Evolutionary conservation across 2,113 vertebrate species (phyloP).

Genomic region (Trichomycterus rosablanca): DNA sequence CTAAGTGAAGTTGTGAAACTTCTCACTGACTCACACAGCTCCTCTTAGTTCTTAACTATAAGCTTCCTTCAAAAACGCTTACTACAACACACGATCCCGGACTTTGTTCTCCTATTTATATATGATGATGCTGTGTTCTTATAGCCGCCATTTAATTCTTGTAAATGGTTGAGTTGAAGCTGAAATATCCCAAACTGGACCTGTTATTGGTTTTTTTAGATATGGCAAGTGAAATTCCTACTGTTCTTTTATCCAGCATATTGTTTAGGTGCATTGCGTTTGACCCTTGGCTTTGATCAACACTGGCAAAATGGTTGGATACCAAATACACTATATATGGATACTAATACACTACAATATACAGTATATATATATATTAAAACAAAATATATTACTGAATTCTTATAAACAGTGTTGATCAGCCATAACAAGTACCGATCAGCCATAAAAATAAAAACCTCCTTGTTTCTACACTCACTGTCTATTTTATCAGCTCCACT

Average conservation of each 20-base stretch:
- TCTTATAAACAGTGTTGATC: too few relatives aligned
- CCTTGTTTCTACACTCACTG: too few relatives aligned
- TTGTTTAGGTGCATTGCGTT: slow-evolving; percentile 83
- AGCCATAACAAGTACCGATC: too few relatives aligned
- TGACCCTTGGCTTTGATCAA: slow-evolving; percentile 66
- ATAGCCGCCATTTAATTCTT: slow-evolving; percentile 71
- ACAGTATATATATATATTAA: too few relatives aligned
- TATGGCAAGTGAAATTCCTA: slow-evolving; percentile 80
- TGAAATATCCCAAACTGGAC: slow-evolving; percentile 80
- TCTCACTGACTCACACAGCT: neutral
- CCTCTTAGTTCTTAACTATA: too few relatives aligned
- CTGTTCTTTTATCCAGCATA: slow-evolving; percentile 93
- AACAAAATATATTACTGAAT: too few relatives aligned
- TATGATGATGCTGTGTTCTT: slow-evolving; percentile 75
- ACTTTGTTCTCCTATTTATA: slow-evolving; percentile 93
- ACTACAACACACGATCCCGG: slow-evolving; percentile 58
- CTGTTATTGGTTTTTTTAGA: slow-evolving; percentile 68
- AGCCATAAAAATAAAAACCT: too few relatives aligned
- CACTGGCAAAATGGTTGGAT: too few relatives aligned
- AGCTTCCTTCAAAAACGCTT: neutral
- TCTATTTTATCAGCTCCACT: too few relatives aligned
- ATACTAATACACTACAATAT: too few relatives aligned
- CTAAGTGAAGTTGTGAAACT: slow-evolving; percentile 3
- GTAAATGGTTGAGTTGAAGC: slow-evolving; percentile 81
- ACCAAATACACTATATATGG: too few relatives aligned